phyloP scores from a whole-genome alignment of 2,113 vertebrate genomes.

The Ifrita kowaldi region DNA sequence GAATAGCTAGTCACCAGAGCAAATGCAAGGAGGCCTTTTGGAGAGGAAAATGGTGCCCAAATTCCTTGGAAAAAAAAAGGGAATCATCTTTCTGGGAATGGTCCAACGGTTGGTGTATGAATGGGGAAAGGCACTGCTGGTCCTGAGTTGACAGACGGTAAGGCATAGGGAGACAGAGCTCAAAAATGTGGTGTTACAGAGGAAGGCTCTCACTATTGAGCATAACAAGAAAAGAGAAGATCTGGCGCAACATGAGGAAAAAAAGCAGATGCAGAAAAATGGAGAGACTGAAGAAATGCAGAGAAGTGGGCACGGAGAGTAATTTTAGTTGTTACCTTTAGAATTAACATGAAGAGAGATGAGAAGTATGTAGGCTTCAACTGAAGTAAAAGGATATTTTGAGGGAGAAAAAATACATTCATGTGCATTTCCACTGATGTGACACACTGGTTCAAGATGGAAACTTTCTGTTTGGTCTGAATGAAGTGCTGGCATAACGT shows the following conservation, averaged over 20 bases:
- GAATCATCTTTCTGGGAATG: background rate
- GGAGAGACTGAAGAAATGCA: background rate
- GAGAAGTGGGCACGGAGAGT: background rate
- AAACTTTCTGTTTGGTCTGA: background rate
- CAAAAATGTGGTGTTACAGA: background rate
- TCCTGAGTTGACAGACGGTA: background rate
- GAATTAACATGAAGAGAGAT: background rate
- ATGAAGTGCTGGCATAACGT: background rate
- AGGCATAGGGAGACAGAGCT: background rate
- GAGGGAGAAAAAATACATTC: background rate
- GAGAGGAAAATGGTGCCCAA: background rate
- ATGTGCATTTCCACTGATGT: background rate
- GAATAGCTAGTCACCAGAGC: background rate
- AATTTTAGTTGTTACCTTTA: constrained; percentile 13
- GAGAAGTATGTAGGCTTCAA: background rate
- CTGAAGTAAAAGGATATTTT: background rate
- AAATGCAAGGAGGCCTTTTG: background rate
- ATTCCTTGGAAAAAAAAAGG: background rate
- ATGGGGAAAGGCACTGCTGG: background rate
- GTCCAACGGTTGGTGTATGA: background rate
- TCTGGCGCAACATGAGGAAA: background rate
- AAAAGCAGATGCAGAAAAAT: background rate
- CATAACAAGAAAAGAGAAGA: background rate
- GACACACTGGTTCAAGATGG: background rate
- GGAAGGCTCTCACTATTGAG: background rate